A percentile compares a stretch with the other conserved stretches of the same genome.
Evolutionary conservation across 2,888 invertebrate genomes (phyloP).

Genomic region (Aphidius colemani): DNA sequence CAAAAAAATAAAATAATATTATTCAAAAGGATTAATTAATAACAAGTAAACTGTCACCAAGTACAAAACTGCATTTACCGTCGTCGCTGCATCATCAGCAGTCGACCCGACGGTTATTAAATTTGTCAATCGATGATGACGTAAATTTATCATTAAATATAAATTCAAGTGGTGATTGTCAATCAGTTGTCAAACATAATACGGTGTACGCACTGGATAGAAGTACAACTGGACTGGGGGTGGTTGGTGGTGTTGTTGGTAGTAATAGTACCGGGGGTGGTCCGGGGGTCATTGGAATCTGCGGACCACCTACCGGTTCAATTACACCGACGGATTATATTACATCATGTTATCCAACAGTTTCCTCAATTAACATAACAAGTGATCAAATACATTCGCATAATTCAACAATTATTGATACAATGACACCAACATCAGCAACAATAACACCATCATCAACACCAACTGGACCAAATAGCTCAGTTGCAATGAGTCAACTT

Average conservation of each 20-base stretch:
- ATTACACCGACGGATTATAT: slow-evolving; percentile 63
- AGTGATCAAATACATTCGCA: slow-evolving; percentile 30
- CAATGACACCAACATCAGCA: slow-evolving; percentile 51
- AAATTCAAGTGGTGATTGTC: slow-evolving; percentile 40
- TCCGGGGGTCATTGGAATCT: slow-evolving; percentile 52
- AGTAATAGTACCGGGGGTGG: slow-evolving; percentile 36
- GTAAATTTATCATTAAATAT: slow-evolving; percentile 42
- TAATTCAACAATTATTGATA: slow-evolving; percentile 30
- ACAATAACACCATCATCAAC: slow-evolving; percentile 54
- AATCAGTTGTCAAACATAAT: slow-evolving; percentile 49
- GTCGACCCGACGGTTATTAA: slow-evolving; percentile 22
- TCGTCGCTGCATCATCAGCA: slow-evolving; percentile 24
- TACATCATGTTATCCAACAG: slow-evolving; percentile 50
- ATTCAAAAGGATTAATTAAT: too few relatives aligned
- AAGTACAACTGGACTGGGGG: slow-evolving; percentile 57
- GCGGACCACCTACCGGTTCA: slow-evolving; percentile 47
- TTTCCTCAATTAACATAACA: slow-evolving; percentile 32
- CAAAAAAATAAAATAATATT: neutral
- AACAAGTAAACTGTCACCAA: slow-evolving; percentile 30
- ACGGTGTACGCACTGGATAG: slow-evolving; percentile 60
- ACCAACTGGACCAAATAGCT: slow-evolving; percentile 55
- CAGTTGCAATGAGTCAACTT: slow-evolving; percentile 79
- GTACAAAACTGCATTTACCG: slow-evolving; percentile 28
- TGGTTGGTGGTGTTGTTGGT: slow-evolving; percentile 51
- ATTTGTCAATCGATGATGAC: slow-evolving; percentile 43